Base-by-base conservation (phyloP, 2,797 vertebrate species). In the Lacerta agilis region DNA sequence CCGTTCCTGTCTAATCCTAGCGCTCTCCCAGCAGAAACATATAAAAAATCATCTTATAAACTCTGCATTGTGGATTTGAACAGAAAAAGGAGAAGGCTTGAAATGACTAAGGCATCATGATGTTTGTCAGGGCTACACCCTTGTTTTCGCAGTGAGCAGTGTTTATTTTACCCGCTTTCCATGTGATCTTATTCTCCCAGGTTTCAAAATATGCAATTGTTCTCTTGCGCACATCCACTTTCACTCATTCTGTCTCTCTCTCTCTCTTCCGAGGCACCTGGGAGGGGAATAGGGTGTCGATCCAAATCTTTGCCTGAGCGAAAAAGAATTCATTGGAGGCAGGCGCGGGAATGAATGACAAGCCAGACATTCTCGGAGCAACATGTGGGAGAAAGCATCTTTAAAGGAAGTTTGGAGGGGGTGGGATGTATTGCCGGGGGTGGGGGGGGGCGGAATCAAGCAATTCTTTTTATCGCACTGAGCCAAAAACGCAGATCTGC, bases 401-500 rank as follows among this genome's bases (percentile, higher is more conserved):
- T 92, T 91, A 61, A 90, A 88, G 78, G 91, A 88, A 86, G 23
- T 90, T 69, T 69, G 17, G 92, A 73, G 1, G n/a, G 10, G 25
- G 78, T 82, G 18, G 80, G 66, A 27, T 20, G 29, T 29, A 29
- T 33, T 20, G 1, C 38, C n/a, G n/a, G n/a, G n/a, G n/a, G n/a
- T n/a, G 5, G 20, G 8, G n/a, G 1, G 20, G 10, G 80, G 81
- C 38, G 85, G 69, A 43, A 92, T 15, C 49, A 86, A 43, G 85
- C 90, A 83, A 38, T 38, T 69, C 66, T 83, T 84, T 76, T 38
- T 43, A 49, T 85, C 41, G 5, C 91, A 11, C 3, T 27, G 33
- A 8, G 71, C 85, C 33, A 88, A 91, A 89, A 82, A 79, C 5
- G 58, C 87, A 79, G 8, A 3, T 82, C 90, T 95, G 93, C 92